Base-by-base conservation (phyloP, 1,140 invertebrate genomes). In the Macrobrachium nipponense region DNA sequence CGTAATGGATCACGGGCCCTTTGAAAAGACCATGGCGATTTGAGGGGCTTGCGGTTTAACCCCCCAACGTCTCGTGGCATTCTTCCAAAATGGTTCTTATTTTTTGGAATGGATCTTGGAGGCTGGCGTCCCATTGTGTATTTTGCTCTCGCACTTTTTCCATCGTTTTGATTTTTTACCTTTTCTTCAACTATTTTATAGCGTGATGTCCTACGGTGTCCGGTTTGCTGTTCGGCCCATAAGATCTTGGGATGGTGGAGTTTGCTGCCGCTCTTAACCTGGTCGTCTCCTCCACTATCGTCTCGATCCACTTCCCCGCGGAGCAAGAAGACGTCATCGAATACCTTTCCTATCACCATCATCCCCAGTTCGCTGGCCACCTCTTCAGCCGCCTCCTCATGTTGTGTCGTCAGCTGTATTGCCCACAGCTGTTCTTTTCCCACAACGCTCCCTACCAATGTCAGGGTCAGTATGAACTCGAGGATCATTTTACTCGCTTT, bases 201-300 rank as follows among this genome's bases (percentile, higher is more conserved):
- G 23, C 83, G 60, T 0, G 76, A 79, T 59, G 36, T 80, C 77
- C 83, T 70, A 18, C 76, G 76, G 11, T 66, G 76, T 61, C 76
- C 83, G 27, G 61, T 72, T 72, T 85, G 83, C 59, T 27, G 51
- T 27, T 85, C 83, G 36, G 83, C 78, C 83, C 83, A 85, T 27
- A 79, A 14, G 10, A 85, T 61, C 14, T 70, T 75, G 12, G n/a
- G 75, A n/a, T 85, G 83, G 12, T 20, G n/a, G n/a, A 85, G 23
- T 17, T 36, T 70, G 17, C n/a, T 70, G 17, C n/a, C 51, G 15
- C 59, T 72, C 58, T 15, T 70, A 10, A 14, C n/a, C 14, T 44
- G 27, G 7, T n/a, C 60, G n/a, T 60, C 68, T 17, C 10, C 59
- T 64, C n/a, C 44, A 51, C 51, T 51, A 5, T 51, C 51, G 8